Evolutionary conservation across 2,888 invertebrate species (phyloP), one percentile per base, ranked within the genome.

Genomic region (Lottia gigantea): DNA sequence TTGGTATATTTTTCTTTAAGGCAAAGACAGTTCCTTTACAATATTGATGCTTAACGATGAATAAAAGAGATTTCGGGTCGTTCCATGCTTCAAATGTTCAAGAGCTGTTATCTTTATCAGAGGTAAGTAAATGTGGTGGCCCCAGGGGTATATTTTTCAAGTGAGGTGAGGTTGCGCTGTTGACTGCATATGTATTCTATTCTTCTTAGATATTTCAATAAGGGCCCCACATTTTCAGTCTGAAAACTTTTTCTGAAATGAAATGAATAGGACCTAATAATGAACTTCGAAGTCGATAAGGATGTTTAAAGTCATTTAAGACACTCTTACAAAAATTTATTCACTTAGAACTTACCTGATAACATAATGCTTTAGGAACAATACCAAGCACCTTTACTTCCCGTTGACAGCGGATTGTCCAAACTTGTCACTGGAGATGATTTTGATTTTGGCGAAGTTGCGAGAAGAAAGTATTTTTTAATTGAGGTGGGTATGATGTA

Each of bases 61-160:
- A 12, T 19, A 82, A 77, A 70, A 73, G 86, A 72, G 85, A 86
- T 74, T 86, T 87, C 78, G 87, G 86, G 14, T 86, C 85, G 11
- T 87, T 87, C 67, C 85, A 85, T 76, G 76, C 83, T 8, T 87
- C 86, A 31, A 86, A 86, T 80, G 85, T 86, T 1, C 81, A 85
- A 68, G 85, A 85, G 68, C 78, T 85, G 12, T 74, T 85, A 11
- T 65, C 76, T 61, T 49, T 81, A 14, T 62, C 81, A 19, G 83
- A 85, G 73, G 85, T 84, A 75, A 70, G 70, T 68, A 62, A 40
- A 15, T 64, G 25, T 40, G 16, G 16, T 61, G 11, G 31, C 12
- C n/a, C n/a, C n/a, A n/a, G n/a, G n/a, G 31, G 23, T 3, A 63
- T 31, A 31, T 31, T 31, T 31, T 6, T 31, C 31, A 31, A 31